Percentiles rank a stretch among this genome's conserved stretches.
Conservation (phyloP, 2,797 vertebrate species). For the Acanthis flammea region DNA sequence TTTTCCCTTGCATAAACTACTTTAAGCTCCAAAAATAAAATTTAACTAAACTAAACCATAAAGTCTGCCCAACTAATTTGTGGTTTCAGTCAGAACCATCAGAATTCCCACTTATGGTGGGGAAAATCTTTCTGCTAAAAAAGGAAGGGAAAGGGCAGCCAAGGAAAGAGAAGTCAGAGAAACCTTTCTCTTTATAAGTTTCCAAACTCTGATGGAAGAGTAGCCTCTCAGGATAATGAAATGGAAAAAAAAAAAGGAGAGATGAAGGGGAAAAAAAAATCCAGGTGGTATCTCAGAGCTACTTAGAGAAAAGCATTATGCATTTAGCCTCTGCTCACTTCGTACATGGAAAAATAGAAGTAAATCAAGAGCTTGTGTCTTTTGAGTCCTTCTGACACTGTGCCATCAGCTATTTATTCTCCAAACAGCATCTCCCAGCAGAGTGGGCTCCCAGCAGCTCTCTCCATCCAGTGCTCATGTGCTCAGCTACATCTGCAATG, state of each 20-base stretch:
- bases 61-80: background rate
- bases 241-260: background rate
- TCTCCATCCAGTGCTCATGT: fast-evolving
- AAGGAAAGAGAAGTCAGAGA: background rate
- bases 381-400: background rate
- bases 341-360: background rate
- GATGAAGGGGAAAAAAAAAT: background rate
- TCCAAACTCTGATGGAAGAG: background rate
- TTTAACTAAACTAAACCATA: background rate
- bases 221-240: background rate
- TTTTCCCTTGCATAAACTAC: background rate
- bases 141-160: background rate
- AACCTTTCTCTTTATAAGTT: background rate
- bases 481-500: background rate
- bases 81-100: background rate
- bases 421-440: background rate
- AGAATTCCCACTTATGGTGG: background rate
- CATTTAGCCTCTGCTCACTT: background rate
- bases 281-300: background rate
- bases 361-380: background rate
- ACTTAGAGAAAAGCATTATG: background rate
- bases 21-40: background rate
- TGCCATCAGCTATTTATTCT: background rate
- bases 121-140: background rate
- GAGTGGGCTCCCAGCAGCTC: background rate